phyloP scores from a whole-genome alignment of 2,888 invertebrate species.

The Antheraea yamamai region DNA sequence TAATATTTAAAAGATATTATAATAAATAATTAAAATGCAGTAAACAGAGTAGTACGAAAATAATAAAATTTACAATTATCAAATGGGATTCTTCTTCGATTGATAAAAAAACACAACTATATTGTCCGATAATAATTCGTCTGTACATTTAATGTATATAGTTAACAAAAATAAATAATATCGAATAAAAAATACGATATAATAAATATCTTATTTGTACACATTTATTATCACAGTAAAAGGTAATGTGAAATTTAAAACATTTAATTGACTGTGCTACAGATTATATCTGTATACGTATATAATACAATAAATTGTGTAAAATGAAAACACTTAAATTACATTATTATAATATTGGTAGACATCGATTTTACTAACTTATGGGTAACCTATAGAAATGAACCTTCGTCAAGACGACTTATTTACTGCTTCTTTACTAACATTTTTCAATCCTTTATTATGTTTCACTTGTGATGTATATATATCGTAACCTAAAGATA shows the following conservation, averaged over 20 bases:
- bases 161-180: slow-evolving; percentile 31
- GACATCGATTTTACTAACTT: background rate
- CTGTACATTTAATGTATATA: slow-evolving; percentile 29
- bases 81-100: background rate
- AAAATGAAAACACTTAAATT: background rate
- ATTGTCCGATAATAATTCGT: background rate
- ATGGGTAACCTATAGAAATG: background rate
- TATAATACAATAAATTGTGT: slow-evolving; percentile 2
- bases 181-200: slow-evolving; percentile 24
- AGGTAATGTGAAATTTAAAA: slow-evolving; percentile 40
- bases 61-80: background rate
- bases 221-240: slow-evolving; percentile 57
- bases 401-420: slow-evolving; percentile 21
- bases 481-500: slow-evolving; percentile 94
- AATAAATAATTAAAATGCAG: background rate
- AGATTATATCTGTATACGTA: slow-evolving; percentile 31
- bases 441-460: slow-evolving; percentile 48
- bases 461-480: slow-evolving; percentile 94
- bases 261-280: slow-evolving; percentile 23
- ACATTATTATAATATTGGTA: slow-evolving; percentile 8
- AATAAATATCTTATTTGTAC: slow-evolving; percentile 29
- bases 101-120: slow-evolving; percentile 9
- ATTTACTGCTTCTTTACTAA: slow-evolving; percentile 31
- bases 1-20: too few relatives aligned
- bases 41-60: background rate